Conservation (phyloP, 2,888 invertebrate species). For the Synergus umbraculus region DNA sequence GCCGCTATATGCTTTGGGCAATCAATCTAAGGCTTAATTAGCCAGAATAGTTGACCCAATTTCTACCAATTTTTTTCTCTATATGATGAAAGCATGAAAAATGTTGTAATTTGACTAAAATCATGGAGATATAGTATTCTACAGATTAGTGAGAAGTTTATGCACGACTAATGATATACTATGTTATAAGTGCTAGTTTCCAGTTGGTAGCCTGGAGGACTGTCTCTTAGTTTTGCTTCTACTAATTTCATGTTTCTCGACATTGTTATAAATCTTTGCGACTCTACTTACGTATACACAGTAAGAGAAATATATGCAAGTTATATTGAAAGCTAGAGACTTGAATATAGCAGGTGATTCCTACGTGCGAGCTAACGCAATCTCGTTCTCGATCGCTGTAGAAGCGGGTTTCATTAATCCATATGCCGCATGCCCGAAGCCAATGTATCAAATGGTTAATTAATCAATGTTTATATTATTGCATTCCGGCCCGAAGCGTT, state of each 20-base stretch:
- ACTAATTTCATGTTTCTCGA: constrained; percentile 42
- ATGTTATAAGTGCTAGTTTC: constrained; percentile 35
- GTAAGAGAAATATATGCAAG: not conserved
- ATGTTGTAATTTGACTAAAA: not conserved
- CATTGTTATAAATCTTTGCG: constrained; percentile 30
- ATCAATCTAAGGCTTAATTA: constrained; percentile 71
- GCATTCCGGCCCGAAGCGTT: constrained; percentile 59
- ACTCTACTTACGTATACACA: not conserved
- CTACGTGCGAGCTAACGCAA: constrained; percentile 53
- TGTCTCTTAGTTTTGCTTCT: constrained; percentile 20
- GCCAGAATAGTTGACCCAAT: constrained; percentile 57
- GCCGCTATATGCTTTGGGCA: constrained; percentile 57
- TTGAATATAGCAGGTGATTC: constrained; percentile 53
- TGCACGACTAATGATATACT: constrained; percentile 33
- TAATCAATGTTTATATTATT: constrained; percentile 74
- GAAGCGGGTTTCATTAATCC: constrained; percentile 63
- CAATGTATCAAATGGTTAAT: constrained; percentile 68
- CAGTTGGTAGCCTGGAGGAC: constrained; percentile 22
- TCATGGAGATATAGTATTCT: not conserved
- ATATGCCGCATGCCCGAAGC: constrained; percentile 58
- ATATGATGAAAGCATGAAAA: not conserved
- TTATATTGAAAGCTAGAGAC: constrained; percentile 37
- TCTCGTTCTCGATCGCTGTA: constrained; percentile 54
- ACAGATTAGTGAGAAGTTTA: constrained; percentile 29
- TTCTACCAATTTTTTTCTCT: too few relatives aligned